These are phyloP conservation scores for Pseudorectes ferrugineus DNA, from an alignment of 2,113 vertebrate species.

Conservation along the genomic window DNA sequence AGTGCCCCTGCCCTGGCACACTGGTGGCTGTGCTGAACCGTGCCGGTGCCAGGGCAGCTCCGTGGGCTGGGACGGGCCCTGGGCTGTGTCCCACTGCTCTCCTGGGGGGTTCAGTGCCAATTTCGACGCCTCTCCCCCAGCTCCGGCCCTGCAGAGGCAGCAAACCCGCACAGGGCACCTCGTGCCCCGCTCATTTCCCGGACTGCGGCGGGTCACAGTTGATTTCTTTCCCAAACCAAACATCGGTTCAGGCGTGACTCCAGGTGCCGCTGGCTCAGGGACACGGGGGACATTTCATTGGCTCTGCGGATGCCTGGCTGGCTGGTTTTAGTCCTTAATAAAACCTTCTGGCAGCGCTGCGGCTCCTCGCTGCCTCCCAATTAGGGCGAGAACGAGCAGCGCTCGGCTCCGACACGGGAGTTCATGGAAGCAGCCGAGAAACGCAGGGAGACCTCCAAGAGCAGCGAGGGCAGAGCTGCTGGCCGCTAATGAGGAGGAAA, in stretches of 20 bases:
- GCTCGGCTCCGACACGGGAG: background rate
- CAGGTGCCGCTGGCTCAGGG: background rate
- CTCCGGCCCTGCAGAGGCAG: background rate
- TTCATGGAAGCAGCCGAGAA: background rate
- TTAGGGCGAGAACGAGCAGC: slow-evolving; percentile 18
- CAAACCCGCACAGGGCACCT: background rate
- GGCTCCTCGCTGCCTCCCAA: slow-evolving; percentile 34
- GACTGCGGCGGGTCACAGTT: background rate
- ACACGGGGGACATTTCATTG: background rate
- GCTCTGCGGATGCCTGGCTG: background rate
- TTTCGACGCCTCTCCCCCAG: background rate
- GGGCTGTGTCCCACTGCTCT: background rate
- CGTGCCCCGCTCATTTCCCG: background rate
- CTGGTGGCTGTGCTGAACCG: background rate
- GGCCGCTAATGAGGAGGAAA: slow-evolving; percentile 39
- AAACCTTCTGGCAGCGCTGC: slow-evolving; percentile 28
- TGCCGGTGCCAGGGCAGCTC: background rate
- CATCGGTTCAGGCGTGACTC: background rate
- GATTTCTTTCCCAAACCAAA: background rate
- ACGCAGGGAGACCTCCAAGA: slow-evolving; percentile 20
- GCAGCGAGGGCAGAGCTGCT: slow-evolving; percentile 17
- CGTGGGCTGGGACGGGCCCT: background rate
- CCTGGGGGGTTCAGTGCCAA: background rate
- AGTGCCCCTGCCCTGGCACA: background rate
- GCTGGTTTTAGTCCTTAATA: background rate